Base-by-base conservation (phyloP, 2,888 invertebrate genomes). In the Sthenelais limicola region DNA sequence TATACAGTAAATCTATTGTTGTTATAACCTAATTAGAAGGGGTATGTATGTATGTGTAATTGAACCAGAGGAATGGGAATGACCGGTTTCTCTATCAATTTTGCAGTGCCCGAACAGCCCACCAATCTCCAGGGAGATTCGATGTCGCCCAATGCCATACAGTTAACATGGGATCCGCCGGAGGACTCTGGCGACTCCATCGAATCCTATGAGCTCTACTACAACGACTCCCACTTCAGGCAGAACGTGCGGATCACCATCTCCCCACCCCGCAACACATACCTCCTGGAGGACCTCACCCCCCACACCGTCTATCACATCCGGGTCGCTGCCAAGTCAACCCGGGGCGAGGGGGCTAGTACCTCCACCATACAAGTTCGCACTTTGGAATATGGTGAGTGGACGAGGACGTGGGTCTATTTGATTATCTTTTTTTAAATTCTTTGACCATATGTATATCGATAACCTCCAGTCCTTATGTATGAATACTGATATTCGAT, bases 331-430 rank as follows among this genome's bases (percentile, higher is more conserved):
- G 98, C 98, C 73, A 91, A 95, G 80, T 97, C 96, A 21, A 93
- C 90, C 94, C 78, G 80, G 18, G 98, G 98, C 15, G 97, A 96
- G 88, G 98, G 98, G 21, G 97, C 97, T 38, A 95, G 96, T 71
- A 97, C 97, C 21, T 95, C 96, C 48, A 94, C 96, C 18, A 94
- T 97, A 80, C 94, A 95, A 79, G 95, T 96, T 82, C 92, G 95
- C 90, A 98, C 98, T 69, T 96, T 96, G 89, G 96, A 96, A 92
- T 97, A 96, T 91, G 96, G 98, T 98, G 94, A 94, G 97, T 70
- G 4, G 21, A 3, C 51, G 18, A 12, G 7, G 7, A 51, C 51
- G 15, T 51, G 15, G n/a, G n/a, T n/a, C n/a, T n/a, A n/a, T n/a
- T n/a, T n/a, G n/a, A n/a, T n/a, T n/a, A n/a, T n/a, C n/a, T n/a